A percentile compares a stretch with the other conserved stretches of the same genome.
phyloP scores from a whole-genome alignment of 1,140 invertebrate genomes.

The Drosophila serrata region DNA sequence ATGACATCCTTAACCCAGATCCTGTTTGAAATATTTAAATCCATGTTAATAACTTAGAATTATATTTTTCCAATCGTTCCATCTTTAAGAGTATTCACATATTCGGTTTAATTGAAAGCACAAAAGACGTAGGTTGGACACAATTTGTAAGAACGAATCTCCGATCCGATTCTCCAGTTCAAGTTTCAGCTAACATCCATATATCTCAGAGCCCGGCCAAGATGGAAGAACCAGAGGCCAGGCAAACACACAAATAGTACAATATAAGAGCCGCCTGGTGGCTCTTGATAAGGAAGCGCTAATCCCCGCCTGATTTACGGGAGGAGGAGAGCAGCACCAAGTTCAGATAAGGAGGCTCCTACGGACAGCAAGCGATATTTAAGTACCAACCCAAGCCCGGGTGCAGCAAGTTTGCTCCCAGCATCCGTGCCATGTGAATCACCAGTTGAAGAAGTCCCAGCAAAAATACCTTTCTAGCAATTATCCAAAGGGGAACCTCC shows the following conservation, averaged over 20 bases:
- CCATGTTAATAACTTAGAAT: too few relatives aligned
- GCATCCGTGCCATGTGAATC: slow-evolving; percentile 35
- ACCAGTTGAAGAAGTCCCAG: not conserved
- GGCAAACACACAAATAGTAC: slow-evolving; percentile 11
- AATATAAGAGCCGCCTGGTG: slow-evolving; percentile 24
- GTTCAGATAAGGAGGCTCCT: slow-evolving; percentile 41
- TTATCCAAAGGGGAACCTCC: not conserved
- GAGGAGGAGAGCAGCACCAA: slow-evolving; percentile 5
- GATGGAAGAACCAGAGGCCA: slow-evolving; percentile 16
- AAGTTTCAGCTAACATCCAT: slow-evolving; percentile 5
- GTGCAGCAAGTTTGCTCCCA: slow-evolving; percentile 31
- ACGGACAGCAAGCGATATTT: slow-evolving; percentile 38
- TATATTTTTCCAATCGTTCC: too few relatives aligned
- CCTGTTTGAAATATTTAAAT: too few relatives aligned
- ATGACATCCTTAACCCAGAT: too few relatives aligned
- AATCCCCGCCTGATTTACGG: slow-evolving; percentile 39
- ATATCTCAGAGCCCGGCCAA: not conserved
- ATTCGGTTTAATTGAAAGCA: not conserved
- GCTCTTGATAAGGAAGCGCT: slow-evolving; percentile 32
- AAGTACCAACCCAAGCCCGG: slow-evolving; percentile 27
- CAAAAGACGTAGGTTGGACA: not conserved
- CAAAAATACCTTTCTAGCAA: not conserved
- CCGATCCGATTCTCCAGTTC: not conserved
- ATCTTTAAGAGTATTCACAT: not conserved
- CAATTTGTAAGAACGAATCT: not conserved